Base-by-base conservation (phyloP, 2,888 invertebrate genomes). In the Hanleya hanleyi region DNA sequence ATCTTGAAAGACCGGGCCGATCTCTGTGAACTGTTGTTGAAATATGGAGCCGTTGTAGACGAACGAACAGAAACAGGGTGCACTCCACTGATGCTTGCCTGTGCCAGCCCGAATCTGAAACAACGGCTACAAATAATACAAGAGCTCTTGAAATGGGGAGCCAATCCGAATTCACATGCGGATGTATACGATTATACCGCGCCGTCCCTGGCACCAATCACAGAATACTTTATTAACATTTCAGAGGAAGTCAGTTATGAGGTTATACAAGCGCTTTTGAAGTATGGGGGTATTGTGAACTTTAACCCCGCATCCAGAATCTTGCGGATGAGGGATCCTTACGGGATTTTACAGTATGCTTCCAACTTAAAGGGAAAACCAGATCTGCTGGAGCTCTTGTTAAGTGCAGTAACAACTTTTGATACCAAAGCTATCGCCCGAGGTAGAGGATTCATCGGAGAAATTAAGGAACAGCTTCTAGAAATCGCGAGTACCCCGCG, bases 401-500 rank as follows among this genome's bases (percentile, higher is more conserved):
- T 95, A 67, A 94, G 95, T 82, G 94, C 95, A 0, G 94, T 95
- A 0, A 95, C 95, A 89, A 93, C 94, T 9, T 96, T 95, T 89
- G 95, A 96, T 87, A 92, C 94, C 0, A 94, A 95, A 85, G 95
- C 95, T 94, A 95, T 96, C 67, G 92, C 94, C 80, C 92, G 95
- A 80, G 95, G 94, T 84, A 93, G 92, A 69, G 92, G 93, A 1
- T 88, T 96, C 0, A 93, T 93, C 0, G 92, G 93, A 1, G 92
- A 92, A 12, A 95, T 95, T 88, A 94, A 94, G 86, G 91, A 93
- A 41, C 86, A 92, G 36, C 91, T 96, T 49, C 92, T 95, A 68
- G 92, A 93, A 74, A 36, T 77, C 29, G 83, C 80, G 0, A 74
- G 62, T 5, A 74, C 65, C n/a, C 86, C 87, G 0, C 50, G 79